A percentile compares a stretch with the other conserved stretches of the same genome.
Conservation (phyloP, 2,888 invertebrate genomes). For the Carpatolechia fugitivella region DNA sequence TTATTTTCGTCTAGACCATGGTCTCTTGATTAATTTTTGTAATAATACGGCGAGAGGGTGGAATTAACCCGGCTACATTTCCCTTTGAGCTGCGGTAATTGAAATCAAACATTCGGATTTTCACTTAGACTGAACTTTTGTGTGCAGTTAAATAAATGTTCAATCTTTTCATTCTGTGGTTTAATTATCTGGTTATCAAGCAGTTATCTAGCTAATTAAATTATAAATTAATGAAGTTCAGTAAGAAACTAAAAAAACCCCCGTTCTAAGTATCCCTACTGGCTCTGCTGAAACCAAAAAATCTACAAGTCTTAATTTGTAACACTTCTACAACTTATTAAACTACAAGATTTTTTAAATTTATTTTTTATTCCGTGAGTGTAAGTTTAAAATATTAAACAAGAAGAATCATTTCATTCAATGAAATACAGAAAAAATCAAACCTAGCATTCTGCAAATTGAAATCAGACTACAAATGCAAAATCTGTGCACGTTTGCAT, state of each 20-base stretch:
- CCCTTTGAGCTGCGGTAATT: conserved; percentile 50
- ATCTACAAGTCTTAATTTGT: too few species aligned
- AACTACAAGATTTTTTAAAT: too few species aligned
- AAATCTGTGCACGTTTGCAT: background rate
- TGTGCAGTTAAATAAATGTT: background rate
- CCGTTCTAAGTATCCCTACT: too few species aligned
- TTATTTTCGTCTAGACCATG: background rate
- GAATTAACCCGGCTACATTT: conserved; percentile 28
- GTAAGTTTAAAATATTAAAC: too few species aligned
- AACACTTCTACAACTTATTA: too few species aligned
- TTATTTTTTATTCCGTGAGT: too few species aligned
- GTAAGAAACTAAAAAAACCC: too few species aligned
- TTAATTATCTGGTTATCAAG: too few species aligned
- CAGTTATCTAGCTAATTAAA: too few species aligned
- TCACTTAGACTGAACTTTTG: conserved; percentile 1
- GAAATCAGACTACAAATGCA: conserved; percentile 19
- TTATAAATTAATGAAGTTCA: too few species aligned
- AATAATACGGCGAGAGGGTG: conserved; percentile 21
- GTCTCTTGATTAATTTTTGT: conserved; percentile 22
- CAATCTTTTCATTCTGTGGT: background rate
- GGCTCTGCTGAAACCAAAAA: too few species aligned
- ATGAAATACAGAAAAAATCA: background rate
- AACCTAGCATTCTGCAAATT: too few species aligned
- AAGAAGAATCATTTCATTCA: background rate
- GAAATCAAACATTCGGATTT: conserved; percentile 48